Base-by-base conservation (phyloP, 2,113 vertebrate species). In the Seriola quinqueradiata region DNA sequence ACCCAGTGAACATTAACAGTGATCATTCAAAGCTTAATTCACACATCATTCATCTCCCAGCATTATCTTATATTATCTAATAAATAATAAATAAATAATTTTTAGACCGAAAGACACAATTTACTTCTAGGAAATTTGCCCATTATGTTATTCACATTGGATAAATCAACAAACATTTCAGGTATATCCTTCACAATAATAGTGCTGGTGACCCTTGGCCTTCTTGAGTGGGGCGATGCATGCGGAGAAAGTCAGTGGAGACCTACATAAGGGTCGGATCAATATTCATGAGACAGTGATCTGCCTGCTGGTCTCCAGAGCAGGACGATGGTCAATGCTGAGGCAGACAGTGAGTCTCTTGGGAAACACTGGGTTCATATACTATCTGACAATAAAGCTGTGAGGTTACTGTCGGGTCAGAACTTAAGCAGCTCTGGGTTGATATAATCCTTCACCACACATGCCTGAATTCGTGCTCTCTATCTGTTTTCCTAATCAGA, bases 211-310 rank as follows among this genome's bases (percentile, higher is more conserved):
- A 88, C 86, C 82, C 55, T 38, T 64, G 58, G 40, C 21, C 59
- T 16, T 44, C 34, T 73, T 66, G 52, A 67, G 4, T 14, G 52
- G 21, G 32, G 16, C 57, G 17, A 11, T 46, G 55, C 17, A 55
- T 65, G 71, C 66, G 79, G 55, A 8, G 65, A 84, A 66, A 69
- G 77, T 71, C 59, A 59, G 28, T 16, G 7, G 34, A 58, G 83
- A 80, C 64, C 16, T 25, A 23, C 40, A n/a, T 36, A 59, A 42
- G 58, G 44, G 67, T 16, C 10, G 1, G 79, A 91, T 92, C 86
- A 88, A 90, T 93, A 91, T 89, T 83, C 85, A 88, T 81, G 77
- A 92, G 78, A 68, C 59, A 42, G 5, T 32, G 65, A 52, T 58
- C 66, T 72, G 81, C 63, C 71, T 44, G 67, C 58, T n/a, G 52